phyloP scores from a whole-genome alignment of 2,113 vertebrate genomes.

The Poecilia latipinna region DNA sequence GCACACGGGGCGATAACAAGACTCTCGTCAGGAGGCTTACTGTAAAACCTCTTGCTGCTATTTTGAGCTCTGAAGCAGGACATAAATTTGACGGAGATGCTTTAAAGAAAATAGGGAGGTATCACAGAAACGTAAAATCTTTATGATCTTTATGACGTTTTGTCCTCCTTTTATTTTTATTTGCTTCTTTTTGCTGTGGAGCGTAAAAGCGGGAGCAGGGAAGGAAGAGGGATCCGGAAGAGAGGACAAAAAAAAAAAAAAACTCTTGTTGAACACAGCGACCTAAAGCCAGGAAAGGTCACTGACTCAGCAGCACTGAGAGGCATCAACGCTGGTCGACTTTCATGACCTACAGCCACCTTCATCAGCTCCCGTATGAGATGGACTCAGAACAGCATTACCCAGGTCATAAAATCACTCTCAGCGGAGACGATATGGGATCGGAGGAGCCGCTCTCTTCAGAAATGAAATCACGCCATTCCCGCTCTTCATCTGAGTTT shows the following conservation, averaged over 20 bases:
- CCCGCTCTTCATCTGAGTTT: constrained; percentile 22
- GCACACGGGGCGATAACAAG: constrained; percentile 61
- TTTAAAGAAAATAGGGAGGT: constrained; percentile 7
- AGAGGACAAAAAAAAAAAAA: constrained; percentile 3
- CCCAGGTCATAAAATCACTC: constrained; percentile 47
- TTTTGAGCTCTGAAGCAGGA: constrained; percentile 48
- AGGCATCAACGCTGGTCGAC: constrained; percentile 42
- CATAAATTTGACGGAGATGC: constrained; percentile 26
- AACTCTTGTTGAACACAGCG: constrained; percentile 28
- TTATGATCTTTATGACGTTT: constrained; percentile 26
- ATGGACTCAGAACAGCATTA: constrained; percentile 28
- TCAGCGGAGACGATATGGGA: neutral
- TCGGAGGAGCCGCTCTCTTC: constrained; percentile 10
- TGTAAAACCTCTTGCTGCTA: constrained; percentile 58
- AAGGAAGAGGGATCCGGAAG: constrained; percentile 6
- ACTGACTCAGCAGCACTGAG: constrained; percentile 64
- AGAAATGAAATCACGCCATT: constrained; percentile 22
- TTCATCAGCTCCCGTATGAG: constrained; percentile 51
- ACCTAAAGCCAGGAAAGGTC: constrained; percentile 60
- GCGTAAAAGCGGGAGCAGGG: constrained; percentile 14
- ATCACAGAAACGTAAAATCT: constrained; percentile 9
- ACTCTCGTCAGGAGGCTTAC: constrained; percentile 44
- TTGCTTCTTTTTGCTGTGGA: constrained; percentile 17
- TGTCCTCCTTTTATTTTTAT: neutral
- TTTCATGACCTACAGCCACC: constrained; percentile 62